Conservation (phyloP, 1,140 invertebrate genomes). For the Pogonomyrmex barbatus region DNA sequence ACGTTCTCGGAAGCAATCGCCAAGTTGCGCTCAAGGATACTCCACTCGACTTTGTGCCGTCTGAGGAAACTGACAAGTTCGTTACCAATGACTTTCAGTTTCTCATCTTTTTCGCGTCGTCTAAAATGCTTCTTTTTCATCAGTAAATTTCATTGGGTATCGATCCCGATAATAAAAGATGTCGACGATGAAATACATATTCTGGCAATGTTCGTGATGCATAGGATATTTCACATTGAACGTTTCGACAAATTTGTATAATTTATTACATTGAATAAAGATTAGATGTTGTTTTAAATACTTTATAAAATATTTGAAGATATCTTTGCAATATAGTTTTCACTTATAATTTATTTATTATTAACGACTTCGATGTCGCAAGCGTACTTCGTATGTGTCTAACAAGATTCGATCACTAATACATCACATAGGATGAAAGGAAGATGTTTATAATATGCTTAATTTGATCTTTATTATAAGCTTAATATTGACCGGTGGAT, state of each 20-base stretch:
- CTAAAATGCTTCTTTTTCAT: background rate
- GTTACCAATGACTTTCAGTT: slow-evolving; percentile 38
- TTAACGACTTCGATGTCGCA: background rate
- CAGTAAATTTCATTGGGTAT: background rate
- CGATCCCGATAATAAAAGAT: background rate
- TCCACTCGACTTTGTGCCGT: slow-evolving; percentile 42
- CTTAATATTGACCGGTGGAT: background rate
- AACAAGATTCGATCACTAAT: background rate
- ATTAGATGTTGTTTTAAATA: background rate
- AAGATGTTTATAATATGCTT: background rate
- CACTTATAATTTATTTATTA: background rate
- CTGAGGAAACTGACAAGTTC: slow-evolving; percentile 14
- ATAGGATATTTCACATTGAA: background rate
- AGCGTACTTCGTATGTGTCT: background rate
- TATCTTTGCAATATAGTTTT: background rate
- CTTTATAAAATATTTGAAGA: background rate
- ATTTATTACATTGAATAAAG: background rate
- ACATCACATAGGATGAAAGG: background rate
- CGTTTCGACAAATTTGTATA: background rate
- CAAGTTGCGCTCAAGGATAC: slow-evolving; percentile 50
- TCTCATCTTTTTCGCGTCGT: slow-evolving; percentile 11
- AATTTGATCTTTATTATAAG: too few relatives aligned
- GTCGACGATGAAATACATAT: background rate
- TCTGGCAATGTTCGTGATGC: background rate
- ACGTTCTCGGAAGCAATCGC: slow-evolving; percentile 55